Evolutionary conservation across 1,140 invertebrate genomes (phyloP).

Genomic region (Zaprionus capensis): DNA sequence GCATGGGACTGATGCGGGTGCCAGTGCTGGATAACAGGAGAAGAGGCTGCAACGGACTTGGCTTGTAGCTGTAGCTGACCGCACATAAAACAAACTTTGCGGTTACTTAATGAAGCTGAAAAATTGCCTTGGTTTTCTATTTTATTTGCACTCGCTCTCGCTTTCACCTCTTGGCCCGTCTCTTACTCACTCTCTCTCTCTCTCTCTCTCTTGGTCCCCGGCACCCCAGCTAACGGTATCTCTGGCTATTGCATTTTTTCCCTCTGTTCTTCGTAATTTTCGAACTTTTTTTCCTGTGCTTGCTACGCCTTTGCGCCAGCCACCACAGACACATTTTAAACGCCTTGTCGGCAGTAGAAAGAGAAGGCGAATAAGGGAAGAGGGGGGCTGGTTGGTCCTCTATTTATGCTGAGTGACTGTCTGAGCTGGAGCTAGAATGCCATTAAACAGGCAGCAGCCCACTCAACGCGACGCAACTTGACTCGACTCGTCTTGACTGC

Average conservation of each 20-base stretch:
- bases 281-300: slow-evolving; percentile 13
- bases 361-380: background rate
- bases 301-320: slow-evolving; percentile 6
- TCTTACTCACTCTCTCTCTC: too few species aligned
- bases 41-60: background rate
- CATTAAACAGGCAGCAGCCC: slow-evolving; percentile 43
- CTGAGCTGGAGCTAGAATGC: slow-evolving; percentile 36
- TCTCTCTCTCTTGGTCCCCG: background rate
- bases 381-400: slow-evolving; percentile 10
- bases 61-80: slow-evolving; percentile 49
- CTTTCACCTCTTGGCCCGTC: slow-evolving; percentile 8
- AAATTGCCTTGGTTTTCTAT: slow-evolving; percentile 70
- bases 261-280: slow-evolving; percentile 42
- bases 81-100: slow-evolving; percentile 74
- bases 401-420: slow-evolving; percentile 63
- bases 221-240: background rate
- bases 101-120: slow-evolving; percentile 75
- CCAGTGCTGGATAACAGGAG: background rate
- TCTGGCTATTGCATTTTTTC: slow-evolving; percentile 49
- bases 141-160: slow-evolving; percentile 59
- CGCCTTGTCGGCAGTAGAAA: slow-evolving; percentile 24
- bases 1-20: background rate
- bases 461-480: slow-evolving; percentile 39
- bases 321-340: slow-evolving; percentile 59
- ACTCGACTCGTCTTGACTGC: background rate